phyloP scores from a whole-genome alignment of 2,113 vertebrate species.

The Cyphotilapia sp. region DNA sequence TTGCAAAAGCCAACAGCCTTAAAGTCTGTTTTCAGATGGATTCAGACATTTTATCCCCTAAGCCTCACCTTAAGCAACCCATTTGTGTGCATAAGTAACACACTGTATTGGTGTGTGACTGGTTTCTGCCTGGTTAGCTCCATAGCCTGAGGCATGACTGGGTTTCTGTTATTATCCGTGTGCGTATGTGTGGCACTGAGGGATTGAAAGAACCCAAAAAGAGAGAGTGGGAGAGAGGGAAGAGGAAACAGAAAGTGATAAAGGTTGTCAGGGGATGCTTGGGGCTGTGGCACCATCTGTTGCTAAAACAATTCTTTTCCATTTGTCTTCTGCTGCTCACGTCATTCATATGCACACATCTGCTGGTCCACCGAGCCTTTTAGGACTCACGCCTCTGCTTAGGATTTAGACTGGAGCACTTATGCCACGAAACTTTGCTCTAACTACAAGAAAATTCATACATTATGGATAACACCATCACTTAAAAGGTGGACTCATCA shows the following conservation, averaged over 20 bases:
- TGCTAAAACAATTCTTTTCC: conserved; percentile 15
- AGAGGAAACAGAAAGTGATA: background rate
- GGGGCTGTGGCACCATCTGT: conserved; percentile 24
- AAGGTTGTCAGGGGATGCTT: background rate
- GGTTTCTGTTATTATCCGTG: background rate
- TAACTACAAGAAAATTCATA: background rate
- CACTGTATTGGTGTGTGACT: background rate
- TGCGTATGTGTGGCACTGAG: background rate
- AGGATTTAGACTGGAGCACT: background rate
- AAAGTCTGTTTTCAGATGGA: background rate
- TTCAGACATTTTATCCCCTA: background rate
- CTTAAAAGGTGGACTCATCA: background rate
- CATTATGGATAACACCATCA: background rate
- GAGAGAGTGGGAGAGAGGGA: background rate
- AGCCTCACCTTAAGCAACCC: background rate
- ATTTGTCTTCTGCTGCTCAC: background rate
- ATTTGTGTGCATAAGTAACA: background rate
- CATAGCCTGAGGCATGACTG: background rate
- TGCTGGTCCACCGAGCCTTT: background rate
- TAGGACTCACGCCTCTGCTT: background rate
- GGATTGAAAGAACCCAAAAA: background rate
- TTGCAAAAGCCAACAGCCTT: background rate
- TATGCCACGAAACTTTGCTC: background rate
- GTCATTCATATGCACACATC: conserved; percentile 5
- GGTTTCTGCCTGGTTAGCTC: conserved; percentile 13